phyloP scores from a whole-genome alignment of 2,888 invertebrate genomes.

The Epirrhoe tristata region DNA sequence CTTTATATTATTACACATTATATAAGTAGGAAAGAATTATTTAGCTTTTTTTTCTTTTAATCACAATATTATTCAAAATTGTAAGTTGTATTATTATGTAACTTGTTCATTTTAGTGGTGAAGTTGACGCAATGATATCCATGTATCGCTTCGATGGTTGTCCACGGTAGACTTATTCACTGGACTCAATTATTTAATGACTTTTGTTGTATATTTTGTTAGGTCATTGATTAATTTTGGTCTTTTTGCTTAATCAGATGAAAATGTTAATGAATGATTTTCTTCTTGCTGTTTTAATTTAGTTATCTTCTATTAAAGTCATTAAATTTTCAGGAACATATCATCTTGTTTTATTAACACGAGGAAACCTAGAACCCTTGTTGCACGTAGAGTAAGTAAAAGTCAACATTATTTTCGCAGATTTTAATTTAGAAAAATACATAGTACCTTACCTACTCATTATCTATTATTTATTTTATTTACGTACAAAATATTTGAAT shows the following conservation, averaged over 20 bases:
- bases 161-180: conserved; percentile 75
- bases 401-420: neutral
- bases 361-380: neutral
- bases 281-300: conserved; percentile 85
- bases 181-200: conserved; percentile 85
- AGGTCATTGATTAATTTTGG: conserved; percentile 85
- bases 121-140: conserved; percentile 69
- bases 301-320: conserved; percentile 86
- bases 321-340: conserved; percentile 85
- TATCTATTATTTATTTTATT: conserved; percentile 10
- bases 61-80: conserved; percentile 85
- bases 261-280: conserved; percentile 82
- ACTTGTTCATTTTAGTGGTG: conserved; percentile 79
- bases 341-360: conserved; percentile 59
- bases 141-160: conserved; percentile 71
- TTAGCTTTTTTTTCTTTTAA: conserved; percentile 83
- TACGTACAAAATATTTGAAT: neutral
- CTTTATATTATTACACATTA: conserved; percentile 85
- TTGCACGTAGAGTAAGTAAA: conserved; percentile 1
- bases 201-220: conserved; percentile 86
- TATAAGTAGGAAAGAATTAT: conserved; percentile 85
- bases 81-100: conserved; percentile 84
- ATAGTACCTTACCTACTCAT: neutral
- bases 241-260: conserved; percentile 79
- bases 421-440: neutral